These are phyloP conservation scores for Entelurus aequoreus DNA, from an alignment of 2,113 vertebrate species.

Conservation along the genomic window DNA sequence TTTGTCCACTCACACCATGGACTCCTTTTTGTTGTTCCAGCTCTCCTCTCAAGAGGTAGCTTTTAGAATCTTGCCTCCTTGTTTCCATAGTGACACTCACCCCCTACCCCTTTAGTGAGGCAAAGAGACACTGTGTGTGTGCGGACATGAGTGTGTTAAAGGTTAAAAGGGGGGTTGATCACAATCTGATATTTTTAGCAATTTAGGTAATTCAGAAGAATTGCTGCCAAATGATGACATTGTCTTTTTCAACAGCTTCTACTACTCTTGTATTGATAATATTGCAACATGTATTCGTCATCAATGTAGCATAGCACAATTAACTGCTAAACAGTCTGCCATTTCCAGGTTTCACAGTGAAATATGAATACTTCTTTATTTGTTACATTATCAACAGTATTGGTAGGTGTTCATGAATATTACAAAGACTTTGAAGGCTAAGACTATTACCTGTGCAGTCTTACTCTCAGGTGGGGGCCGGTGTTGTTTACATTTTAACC, in stretches of 20 bases:
- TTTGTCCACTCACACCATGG: conserved; percentile 62
- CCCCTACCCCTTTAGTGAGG: conserved; percentile 40
- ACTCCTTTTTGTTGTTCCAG: conserved; percentile 73
- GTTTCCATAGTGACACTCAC: conserved; percentile 81
- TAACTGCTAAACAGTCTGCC: too few relatives aligned
- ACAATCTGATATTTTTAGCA: neutral
- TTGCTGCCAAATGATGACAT: too few relatives aligned
- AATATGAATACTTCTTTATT: too few relatives aligned
- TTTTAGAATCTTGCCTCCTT: conserved; percentile 77
- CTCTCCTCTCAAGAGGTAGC: conserved; percentile 74
- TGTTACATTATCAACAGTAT: neutral
- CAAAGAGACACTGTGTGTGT: conserved; percentile 35
- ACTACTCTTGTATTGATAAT: too few relatives aligned
- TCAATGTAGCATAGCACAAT: too few relatives aligned
- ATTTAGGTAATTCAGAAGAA: too few relatives aligned
- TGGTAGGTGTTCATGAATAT: conserved; percentile 34
- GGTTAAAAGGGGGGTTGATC: neutral
- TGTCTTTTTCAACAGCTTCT: too few relatives aligned
- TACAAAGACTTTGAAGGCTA: conserved; percentile 48
- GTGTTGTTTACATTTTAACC: too few relatives aligned
- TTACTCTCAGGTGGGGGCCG: conserved; percentile 33
- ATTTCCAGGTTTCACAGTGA: too few relatives aligned
- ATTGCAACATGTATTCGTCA: too few relatives aligned
- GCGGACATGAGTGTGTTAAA: neutral
- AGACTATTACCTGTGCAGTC: conserved; percentile 50